phyloP scores from a whole-genome alignment of 2,113 vertebrate species.

The Galeopterus variegatus region DNA sequence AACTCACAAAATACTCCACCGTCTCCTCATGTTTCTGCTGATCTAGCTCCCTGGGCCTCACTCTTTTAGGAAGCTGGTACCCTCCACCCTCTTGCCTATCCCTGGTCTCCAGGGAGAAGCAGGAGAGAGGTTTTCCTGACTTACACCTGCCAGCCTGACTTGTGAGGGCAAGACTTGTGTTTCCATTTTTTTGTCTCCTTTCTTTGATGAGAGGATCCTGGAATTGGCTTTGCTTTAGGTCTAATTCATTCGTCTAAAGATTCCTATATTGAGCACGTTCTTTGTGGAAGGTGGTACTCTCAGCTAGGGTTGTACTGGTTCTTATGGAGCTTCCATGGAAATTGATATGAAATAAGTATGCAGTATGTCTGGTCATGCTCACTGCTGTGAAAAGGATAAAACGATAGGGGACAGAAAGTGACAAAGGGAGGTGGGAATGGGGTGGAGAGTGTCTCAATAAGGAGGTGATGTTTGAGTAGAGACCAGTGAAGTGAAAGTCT shows the following conservation, averaged over 20 bases:
- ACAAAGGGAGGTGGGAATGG: not conserved
- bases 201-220: not conserved
- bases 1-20: not conserved
- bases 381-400: not conserved
- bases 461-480: not conserved
- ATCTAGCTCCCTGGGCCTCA: not conserved
- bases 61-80: not conserved
- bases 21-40: not conserved
- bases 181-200: not conserved
- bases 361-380: not conserved
- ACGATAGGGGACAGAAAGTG: not conserved
- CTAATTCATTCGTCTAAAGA: not conserved
- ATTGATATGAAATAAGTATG: not conserved
- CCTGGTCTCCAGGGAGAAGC: not conserved
- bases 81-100: no score
- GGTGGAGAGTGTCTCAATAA: not conserved
- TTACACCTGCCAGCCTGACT: not conserved
- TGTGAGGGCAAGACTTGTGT: not conserved
- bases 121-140: no score
- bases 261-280: not conserved
- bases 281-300: not conserved
- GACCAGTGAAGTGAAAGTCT: not conserved
- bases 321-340: not conserved
- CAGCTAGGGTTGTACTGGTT: not conserved
- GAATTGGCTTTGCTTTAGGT: not conserved